phyloP scores from a whole-genome alignment of 92 coral and sea anemone genomes.

The Ricordea florida region DNA sequence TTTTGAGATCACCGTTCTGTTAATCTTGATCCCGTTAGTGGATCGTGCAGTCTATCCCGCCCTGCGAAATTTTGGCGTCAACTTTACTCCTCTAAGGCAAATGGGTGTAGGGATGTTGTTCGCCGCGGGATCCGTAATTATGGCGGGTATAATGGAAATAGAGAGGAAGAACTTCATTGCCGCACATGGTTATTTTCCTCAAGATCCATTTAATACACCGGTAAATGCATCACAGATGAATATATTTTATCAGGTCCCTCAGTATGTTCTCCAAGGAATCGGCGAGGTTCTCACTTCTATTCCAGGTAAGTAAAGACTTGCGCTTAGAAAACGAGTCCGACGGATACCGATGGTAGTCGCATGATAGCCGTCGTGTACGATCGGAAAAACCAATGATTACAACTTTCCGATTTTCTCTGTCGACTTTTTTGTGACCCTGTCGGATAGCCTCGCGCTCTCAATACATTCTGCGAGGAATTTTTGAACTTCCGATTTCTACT shows the following conservation, averaged over 20 bases:
- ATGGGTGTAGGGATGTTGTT: constrained; percentile 51
- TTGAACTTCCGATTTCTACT: too few species aligned
- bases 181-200: constrained; percentile 13
- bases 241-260: constrained; percentile 91
- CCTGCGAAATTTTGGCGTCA: constrained; percentile 22
- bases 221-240: constrained; percentile 64
- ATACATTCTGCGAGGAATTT: too few species aligned
- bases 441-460: too few species aligned
- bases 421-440: too few species aligned
- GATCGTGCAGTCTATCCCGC: constrained; percentile 44
- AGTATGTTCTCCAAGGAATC: constrained; percentile 84
- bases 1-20: constrained; percentile 32
- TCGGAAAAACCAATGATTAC: neutral
- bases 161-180: constrained; percentile 27
- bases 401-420: too few species aligned
- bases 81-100: constrained; percentile 48
- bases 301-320: constrained; percentile 77
- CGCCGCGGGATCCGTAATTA: constrained; percentile 40
- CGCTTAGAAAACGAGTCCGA: neutral
- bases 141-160: constrained; percentile 54
- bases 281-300: constrained; percentile 93
- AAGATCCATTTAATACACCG: constrained; percentile 42
- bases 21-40: constrained; percentile 35
- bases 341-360: neutral
- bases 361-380: neutral